Evolutionary conservation across 1,140 invertebrate species (phyloP).

Genomic region (Zophobas atratus): DNA sequence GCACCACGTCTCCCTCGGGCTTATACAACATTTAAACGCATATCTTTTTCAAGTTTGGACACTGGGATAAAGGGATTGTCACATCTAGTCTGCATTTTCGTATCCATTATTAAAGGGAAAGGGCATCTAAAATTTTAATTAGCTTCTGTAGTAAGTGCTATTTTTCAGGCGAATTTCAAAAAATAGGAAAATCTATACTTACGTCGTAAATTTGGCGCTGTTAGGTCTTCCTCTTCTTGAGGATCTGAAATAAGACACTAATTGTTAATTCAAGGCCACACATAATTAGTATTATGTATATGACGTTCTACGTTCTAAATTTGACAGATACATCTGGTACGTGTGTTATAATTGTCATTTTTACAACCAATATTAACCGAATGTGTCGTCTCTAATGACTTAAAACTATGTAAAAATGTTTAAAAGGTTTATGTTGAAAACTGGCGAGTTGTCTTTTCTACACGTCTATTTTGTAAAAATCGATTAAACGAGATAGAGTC

Average conservation of each 20-base stretch:
- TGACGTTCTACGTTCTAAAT: no score
- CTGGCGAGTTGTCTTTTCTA: neutral
- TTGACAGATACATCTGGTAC: no score
- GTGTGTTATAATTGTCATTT: no score
- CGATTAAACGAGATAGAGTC: conserved; percentile 4
- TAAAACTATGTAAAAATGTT: neutral
- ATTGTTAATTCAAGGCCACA: neutral
- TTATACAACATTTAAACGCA: conserved; percentile 41
- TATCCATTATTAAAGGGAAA: conserved; percentile 26
- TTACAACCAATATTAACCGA: no score
- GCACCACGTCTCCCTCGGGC: conserved; percentile 24
- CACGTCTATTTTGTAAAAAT: neutral
- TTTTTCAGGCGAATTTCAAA: neutral
- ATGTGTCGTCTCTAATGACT: no score
- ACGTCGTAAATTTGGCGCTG: conserved; percentile 26
- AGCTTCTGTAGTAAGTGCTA: conserved; percentile 8
- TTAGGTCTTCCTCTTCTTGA: conserved; percentile 37
- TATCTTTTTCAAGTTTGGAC: conserved; percentile 40
- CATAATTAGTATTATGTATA: no score
- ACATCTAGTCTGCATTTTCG: conserved; percentile 40
- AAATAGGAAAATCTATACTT: conserved; percentile 14
- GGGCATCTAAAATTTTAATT: conserved; percentile 17
- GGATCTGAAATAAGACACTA: conserved; percentile 37
- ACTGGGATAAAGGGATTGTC: conserved; percentile 42
- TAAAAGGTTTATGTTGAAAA: neutral